Base-by-base conservation (phyloP, 2,888 invertebrate genomes). In the Lasioglossum lativentre region DNA sequence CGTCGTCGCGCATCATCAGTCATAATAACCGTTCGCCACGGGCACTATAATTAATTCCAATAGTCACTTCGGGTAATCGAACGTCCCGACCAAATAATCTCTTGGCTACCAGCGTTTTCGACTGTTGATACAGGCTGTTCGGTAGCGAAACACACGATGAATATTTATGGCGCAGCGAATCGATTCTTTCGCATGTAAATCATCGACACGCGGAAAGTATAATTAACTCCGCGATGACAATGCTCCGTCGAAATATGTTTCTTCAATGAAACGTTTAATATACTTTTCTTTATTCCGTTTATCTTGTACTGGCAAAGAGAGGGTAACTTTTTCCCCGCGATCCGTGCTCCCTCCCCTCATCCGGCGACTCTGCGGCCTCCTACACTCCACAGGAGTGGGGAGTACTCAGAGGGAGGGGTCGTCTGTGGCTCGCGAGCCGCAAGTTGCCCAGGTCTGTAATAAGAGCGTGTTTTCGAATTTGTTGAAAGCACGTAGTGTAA, bases 141-240 rank as follows among this genome's bases (percentile, higher is more conserved):
- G 30, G 10, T n/a, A 71, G 71, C 34, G 68, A 38, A 68, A 68
- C 23, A 42, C 71, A 45, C 30, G 40, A 83, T 85, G 63, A 83
- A 85, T 83, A 85, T 83, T 78, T 16, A 85, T 66, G 68, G 34
- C 27, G 23, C 23, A 27, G 8, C 38, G 27, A 59, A 47, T 30
- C 68, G 71, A 78, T 71, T 71, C 30, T n/a, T 75, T 71, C 34
- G 63, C 34, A 30, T 52, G 75, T n/a, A 75, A 63, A 71, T 30
- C 6, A 66, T 78, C n/a, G 52, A 59, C 71, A 34, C 42, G 16
- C 42, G 63, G 23, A 30, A 75, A 83, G 71, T 70, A 83, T 83
- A 83, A 77, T 77, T 78, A 74, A 78, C 70, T 16, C n/a, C 56
- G 40, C 47, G 59, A 30, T 59, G 45, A 74, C 52, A 56, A n/a